Evolutionary conservation across 1,140 invertebrate genomes (phyloP).

Genomic region (Grapholita molesta): DNA sequence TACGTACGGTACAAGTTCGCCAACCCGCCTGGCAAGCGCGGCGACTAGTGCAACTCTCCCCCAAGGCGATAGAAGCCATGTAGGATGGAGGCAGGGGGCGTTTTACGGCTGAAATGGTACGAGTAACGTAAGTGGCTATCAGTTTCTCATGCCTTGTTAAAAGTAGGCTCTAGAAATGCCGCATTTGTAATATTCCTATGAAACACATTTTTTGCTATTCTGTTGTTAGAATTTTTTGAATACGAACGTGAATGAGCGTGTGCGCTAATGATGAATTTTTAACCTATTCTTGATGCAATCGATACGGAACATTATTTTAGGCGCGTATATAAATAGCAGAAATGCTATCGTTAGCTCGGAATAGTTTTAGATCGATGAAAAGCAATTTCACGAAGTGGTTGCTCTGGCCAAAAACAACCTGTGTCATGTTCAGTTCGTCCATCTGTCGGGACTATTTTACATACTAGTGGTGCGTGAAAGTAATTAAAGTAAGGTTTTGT

Average conservation of each 20-base stretch:
- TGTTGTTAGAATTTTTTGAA: too few relatives aligned
- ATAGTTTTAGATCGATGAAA: not conserved
- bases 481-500: not conserved
- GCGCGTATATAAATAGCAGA: not conserved
- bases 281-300: not conserved
- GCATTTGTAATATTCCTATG: too few relatives aligned
- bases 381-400: not conserved
- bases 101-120: too few relatives aligned
- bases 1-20: too few relatives aligned
- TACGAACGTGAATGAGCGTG: not conserved
- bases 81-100: too few relatives aligned
- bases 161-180: too few relatives aligned
- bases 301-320: not conserved
- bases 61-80: too few relatives aligned
- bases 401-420: not conserved
- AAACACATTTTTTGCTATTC: not conserved
- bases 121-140: too few relatives aligned
- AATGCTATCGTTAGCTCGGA: not conserved
- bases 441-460: not conserved
- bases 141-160: too few relatives aligned
- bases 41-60: too few relatives aligned
- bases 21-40: too few relatives aligned
- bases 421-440: not conserved
- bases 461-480: not conserved
- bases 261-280: not conserved